Conservation (phyloP, 2,797 vertebrate genomes). For the Numenius phaeopus region DNA sequence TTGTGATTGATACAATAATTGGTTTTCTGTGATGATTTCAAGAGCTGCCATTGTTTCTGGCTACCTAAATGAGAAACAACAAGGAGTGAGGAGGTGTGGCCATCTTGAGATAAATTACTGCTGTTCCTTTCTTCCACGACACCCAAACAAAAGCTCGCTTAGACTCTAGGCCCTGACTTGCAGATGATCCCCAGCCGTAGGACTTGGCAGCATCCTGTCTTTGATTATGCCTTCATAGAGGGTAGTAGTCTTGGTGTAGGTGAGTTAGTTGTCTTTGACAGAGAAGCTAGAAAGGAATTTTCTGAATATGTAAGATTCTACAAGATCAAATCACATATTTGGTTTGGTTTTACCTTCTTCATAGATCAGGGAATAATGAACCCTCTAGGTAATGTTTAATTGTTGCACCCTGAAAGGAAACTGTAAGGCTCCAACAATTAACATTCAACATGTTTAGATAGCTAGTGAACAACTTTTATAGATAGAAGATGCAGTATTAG, state of each 20-base stretch:
- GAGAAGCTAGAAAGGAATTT: not conserved
- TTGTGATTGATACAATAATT: not conserved
- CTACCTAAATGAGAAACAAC: not conserved
- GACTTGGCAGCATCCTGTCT: not conserved
- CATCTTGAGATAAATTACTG: not conserved
- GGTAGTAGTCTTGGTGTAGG: not conserved
- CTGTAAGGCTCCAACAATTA: not conserved
- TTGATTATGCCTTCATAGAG: not conserved
- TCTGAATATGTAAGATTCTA: not conserved
- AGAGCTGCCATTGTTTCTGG: not conserved
- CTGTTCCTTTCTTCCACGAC: not conserved
- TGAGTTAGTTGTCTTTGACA: not conserved
- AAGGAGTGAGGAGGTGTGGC: not conserved
- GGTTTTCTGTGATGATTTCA: not conserved
- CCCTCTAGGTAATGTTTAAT: not conserved
- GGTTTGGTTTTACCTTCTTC: not conserved
- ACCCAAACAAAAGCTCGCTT: not conserved
- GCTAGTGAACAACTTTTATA: not conserved
- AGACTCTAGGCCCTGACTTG: accelerated
- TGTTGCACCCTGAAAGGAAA: not conserved
- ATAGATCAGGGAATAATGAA: not conserved
- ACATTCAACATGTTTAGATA: not conserved
- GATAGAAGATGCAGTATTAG: not conserved
- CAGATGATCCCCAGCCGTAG: not conserved
- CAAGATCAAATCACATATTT: not conserved